Percentiles rank a stretch among this genome's conserved stretches.
Conservation (phyloP, 2,113 vertebrate genomes). For the Callipepla californica region DNA sequence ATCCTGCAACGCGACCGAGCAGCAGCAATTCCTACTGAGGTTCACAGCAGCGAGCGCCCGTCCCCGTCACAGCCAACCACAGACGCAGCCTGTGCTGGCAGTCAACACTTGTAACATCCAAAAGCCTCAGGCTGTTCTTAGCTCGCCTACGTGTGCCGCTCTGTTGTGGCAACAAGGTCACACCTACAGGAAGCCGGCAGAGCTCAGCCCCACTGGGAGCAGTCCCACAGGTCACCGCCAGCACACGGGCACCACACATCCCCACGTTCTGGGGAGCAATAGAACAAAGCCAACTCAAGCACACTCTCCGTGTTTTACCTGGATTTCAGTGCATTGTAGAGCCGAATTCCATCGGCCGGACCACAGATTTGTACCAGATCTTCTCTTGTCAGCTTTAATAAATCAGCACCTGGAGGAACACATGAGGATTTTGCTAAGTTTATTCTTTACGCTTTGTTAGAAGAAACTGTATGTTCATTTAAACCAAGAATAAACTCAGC, state of each 20-base stretch:
- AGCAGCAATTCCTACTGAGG: not conserved
- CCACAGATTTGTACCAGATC: slow-evolving; percentile 96
- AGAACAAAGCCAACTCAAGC: not conserved
- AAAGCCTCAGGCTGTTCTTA: slow-evolving; percentile 28
- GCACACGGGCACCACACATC: not conserved
- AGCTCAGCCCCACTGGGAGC: slow-evolving; percentile 29
- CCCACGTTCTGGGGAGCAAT: not conserved
- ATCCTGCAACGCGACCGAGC: not conserved
- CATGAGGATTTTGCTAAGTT: not conserved
- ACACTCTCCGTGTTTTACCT: slow-evolving; percentile 75
- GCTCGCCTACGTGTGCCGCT: not conserved
- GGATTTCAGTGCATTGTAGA: slow-evolving; percentile 94
- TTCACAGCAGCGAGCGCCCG: not conserved
- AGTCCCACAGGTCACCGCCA: slow-evolving; percentile 26
- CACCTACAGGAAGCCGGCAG: not conserved
- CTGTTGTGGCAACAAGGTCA: slow-evolving; percentile 63
- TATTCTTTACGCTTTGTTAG: not conserved
- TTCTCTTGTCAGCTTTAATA: slow-evolving; percentile 93
- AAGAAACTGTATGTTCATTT: not conserved
- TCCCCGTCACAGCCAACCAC: not conserved
- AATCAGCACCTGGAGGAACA: slow-evolving; percentile 89
- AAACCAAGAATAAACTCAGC: not conserved
- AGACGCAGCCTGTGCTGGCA: not conserved
- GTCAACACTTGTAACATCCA: not conserved
- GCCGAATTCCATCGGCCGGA: slow-evolving; percentile 92